Evolutionary conservation across 2,113 vertebrate species (phyloP), one percentile per base, ranked within the genome.

Genomic region (Falcunculus frontatus): DNA sequence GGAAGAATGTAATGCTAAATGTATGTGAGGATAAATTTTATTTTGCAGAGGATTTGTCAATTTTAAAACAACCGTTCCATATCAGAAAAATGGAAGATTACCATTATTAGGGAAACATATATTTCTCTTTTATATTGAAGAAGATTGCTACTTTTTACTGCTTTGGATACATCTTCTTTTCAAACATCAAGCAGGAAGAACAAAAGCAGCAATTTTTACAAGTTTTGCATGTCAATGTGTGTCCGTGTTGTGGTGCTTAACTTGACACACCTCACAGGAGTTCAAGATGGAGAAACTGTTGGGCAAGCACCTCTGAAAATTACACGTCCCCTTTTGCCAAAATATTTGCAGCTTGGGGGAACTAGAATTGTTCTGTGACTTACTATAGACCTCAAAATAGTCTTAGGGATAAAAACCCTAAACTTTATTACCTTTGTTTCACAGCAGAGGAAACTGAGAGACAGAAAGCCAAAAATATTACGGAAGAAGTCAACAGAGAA

Each of bases 301-400:
- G 55, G 56, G 59, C 82, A 94, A 86, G 23, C n/a, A 90, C 29
- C 26, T 81, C 85, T 90, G 44, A 95, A 96, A 92, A 81, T 81
- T 73, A 60, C 76, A 86, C 55, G 37, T 70, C 8, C 4, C 11
- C 16, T 79, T 85, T 70, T 65, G 87, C 72, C 75, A 95, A 87
- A 83, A 26, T 73, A 86, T 62, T 62, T 93, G 50, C 70, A 88
- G 56, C 82, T 62, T 2, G 4, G n/a, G 47, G 49, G 23, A 92
- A 68, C 39, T 86, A 70, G 37, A 90, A 69, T 57, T 92, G 33
- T 86, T 92, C 39, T 78, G 33, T 13, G 12, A 82, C 62, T 86
- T 86, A 55, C 68, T 77, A 25, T 17, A 77, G 13, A 59, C 8
- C 29, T 93, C 17, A 57, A 84, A 80, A 82, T n/a, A 93, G 60